These are phyloP conservation scores for Harpegnathos saltator DNA, from an alignment of 1,140 invertebrate genomes.

Conservation along the genomic window DNA sequence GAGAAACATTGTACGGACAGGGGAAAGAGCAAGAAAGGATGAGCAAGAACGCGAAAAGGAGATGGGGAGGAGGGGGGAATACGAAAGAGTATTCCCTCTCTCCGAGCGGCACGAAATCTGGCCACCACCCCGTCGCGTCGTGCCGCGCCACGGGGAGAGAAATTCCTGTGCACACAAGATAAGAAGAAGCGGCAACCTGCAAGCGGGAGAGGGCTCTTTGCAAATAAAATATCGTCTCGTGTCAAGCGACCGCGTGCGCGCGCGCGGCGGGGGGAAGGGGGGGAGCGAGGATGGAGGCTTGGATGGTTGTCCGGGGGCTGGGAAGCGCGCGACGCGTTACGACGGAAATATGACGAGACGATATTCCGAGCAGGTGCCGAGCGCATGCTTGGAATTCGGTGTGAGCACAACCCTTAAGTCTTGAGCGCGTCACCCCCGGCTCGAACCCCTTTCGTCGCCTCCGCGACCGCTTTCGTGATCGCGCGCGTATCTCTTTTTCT, in stretches of 20 bases:
- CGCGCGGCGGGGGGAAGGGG: neutral
- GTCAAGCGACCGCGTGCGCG: conserved; percentile 58
- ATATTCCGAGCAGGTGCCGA: conserved; percentile 79
- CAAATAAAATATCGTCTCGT: conserved; percentile 80
- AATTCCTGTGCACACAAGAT: conserved; percentile 80
- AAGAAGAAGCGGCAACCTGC: conserved; percentile 74
- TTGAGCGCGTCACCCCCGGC: conserved; percentile 5
- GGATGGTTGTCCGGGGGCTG: conserved; percentile 14
- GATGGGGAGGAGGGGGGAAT: neutral
- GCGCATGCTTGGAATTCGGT: conserved; percentile 71
- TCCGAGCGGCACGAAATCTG: conserved; percentile 59
- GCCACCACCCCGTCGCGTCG: neutral
- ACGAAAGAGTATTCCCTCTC: neutral
- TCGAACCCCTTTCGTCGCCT: conserved; percentile 14
- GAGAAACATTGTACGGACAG: neutral
- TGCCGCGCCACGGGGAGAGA: conserved; percentile 36
- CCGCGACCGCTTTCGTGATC: conserved; percentile 3
- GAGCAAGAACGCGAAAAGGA: neutral
- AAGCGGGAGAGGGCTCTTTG: conserved; percentile 67
- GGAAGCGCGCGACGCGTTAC: conserved; percentile 32
- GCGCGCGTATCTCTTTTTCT: neutral
- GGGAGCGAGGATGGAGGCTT: neutral
- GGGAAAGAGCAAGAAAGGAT: neutral
- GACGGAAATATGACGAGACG: conserved; percentile 77
- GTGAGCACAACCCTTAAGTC: conserved; percentile 70